Evolutionary conservation across 2,888 invertebrate species (phyloP).

Genomic region (Lymantria dispar): DNA sequence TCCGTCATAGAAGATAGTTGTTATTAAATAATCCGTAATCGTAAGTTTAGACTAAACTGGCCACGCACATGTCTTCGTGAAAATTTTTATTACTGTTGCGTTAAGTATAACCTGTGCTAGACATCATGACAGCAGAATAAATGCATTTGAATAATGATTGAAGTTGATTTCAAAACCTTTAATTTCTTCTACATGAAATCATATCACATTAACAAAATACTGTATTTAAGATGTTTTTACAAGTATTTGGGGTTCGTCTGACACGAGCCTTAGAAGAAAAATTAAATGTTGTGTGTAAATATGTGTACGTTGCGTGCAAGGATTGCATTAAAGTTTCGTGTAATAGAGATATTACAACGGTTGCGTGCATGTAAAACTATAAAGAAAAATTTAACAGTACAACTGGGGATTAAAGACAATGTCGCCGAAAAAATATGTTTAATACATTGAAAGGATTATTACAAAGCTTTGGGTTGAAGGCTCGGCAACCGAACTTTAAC

Average conservation of each 20-base stretch:
- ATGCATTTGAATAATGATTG: too few relatives aligned
- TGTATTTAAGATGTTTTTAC: not conserved
- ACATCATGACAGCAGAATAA: not conserved
- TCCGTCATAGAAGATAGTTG: too few relatives aligned
- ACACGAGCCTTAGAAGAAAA: not conserved
- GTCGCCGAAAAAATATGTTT: not conserved
- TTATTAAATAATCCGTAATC: too few relatives aligned
- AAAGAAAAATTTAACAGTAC: not conserved
- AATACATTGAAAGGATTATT: too few relatives aligned
- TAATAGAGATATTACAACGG: not conserved
- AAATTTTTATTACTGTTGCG: slow-evolving; percentile 8
- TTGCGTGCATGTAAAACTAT: slow-evolving; percentile 2
- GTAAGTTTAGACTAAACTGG: not conserved
- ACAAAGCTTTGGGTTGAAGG: too few relatives aligned
- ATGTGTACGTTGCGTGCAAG: slow-evolving; percentile 20
- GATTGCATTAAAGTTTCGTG: slow-evolving; percentile 15
- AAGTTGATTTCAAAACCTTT: too few relatives aligned
- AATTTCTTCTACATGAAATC: too few relatives aligned
- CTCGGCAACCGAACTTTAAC: too few relatives aligned
- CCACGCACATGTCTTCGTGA: slow-evolving; percentile 3
- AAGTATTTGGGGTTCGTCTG: not conserved
- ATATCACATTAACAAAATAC: not conserved
- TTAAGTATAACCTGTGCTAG: slow-evolving; percentile 2
- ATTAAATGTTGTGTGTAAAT: slow-evolving; percentile 6
- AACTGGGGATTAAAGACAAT: not conserved